phyloP scores from a whole-genome alignment of 2,113 vertebrate genomes.

The Sigmodon hispidus region DNA sequence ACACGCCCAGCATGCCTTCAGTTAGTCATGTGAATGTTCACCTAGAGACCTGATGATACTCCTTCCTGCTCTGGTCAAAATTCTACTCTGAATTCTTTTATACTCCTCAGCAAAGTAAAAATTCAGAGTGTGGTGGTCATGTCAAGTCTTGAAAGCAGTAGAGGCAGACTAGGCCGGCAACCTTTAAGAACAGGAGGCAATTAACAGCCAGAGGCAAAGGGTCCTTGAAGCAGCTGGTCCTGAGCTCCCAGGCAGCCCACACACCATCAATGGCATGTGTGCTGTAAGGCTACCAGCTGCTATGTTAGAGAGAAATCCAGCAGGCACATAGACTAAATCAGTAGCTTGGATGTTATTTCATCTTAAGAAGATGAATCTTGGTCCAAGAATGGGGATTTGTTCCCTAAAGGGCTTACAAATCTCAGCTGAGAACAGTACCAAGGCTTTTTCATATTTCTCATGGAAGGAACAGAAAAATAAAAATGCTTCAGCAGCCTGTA shows the following conservation, averaged over 20 bases:
- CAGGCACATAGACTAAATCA: neutral
- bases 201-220: neutral
- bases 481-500: slow-evolving; percentile 24
- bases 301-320: neutral
- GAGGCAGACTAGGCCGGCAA: neutral
- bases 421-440: neutral
- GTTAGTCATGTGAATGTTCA: neutral
- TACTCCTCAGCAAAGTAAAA: neutral
- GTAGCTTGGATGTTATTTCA: neutral
- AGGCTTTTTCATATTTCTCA: slow-evolving; percentile 40
- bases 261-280: fast-evolving
- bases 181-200: neutral
- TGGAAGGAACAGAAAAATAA: neutral
- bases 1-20: no score
- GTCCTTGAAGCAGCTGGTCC: neutral
- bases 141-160: neutral
- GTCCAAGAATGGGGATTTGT: neutral
- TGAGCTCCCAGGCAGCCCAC: neutral
- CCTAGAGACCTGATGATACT: neutral
- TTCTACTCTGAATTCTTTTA: neutral
- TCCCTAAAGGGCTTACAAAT: slow-evolving; percentile 36
- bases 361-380: neutral
- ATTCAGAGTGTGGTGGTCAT: neutral
- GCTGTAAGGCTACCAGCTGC: neutral
- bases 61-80: neutral